Evolutionary conservation across 2,113 vertebrate species (phyloP).

Genomic region (Menidia beryllina): DNA sequence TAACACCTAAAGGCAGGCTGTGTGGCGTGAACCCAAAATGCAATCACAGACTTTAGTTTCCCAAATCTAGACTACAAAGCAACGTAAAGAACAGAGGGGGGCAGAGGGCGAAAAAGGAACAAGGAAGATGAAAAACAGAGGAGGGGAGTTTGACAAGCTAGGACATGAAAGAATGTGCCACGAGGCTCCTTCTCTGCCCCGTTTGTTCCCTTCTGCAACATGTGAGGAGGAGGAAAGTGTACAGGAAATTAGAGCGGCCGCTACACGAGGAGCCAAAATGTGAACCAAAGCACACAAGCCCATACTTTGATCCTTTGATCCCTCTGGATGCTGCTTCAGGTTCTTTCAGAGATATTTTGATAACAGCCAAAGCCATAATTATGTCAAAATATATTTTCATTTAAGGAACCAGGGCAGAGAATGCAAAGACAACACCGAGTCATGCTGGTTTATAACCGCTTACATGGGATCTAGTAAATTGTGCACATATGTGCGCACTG

Average conservation of each 20-base stretch:
- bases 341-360: too few species aligned
- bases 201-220: conserved; percentile 30
- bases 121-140: conserved; percentile 1
- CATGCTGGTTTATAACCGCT: too few species aligned
- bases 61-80: conserved; percentile 32
- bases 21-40: conserved; percentile 30
- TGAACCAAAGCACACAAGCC: conserved; percentile 24
- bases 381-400: too few species aligned
- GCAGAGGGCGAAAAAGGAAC: background rate
- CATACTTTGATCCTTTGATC: background rate
- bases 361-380: too few species aligned
- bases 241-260: conserved; percentile 58
- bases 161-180: conserved; percentile 46
- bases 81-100: too few species aligned
- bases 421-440: too few species aligned
- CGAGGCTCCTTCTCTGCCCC: conserved; percentile 33
- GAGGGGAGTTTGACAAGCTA: conserved; percentile 28
- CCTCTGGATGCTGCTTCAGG: background rate
- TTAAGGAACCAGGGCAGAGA: too few species aligned
- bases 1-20: conserved; percentile 2
- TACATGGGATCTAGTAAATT: too few species aligned
- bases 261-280: background rate
- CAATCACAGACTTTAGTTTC: conserved; percentile 35
- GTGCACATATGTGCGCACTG: too few species aligned
- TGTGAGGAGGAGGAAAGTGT: conserved; percentile 12